Evolutionary conservation across 2,797 vertebrate species (phyloP).

Genomic region (Myotis myotis): DNA sequence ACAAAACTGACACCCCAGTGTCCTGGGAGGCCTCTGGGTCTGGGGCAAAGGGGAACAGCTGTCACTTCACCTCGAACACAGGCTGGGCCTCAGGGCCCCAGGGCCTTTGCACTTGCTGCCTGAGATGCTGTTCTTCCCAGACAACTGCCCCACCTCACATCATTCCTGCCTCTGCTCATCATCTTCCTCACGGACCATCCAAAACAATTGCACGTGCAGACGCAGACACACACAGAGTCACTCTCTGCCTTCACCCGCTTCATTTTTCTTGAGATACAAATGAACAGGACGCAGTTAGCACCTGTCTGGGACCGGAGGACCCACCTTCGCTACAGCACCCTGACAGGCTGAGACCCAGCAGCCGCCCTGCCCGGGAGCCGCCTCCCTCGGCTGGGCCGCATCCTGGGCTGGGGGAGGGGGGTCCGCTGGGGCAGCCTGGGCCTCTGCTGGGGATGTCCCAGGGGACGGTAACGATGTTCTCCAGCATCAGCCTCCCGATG

Average conservation of each 20-base stretch:
- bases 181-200: background rate
- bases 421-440: background rate
- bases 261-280: background rate
- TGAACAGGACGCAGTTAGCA: background rate
- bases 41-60: background rate
- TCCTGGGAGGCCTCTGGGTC: background rate
- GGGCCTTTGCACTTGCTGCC: background rate
- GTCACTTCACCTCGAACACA: background rate
- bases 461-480: background rate
- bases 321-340: background rate
- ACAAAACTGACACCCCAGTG: background rate
- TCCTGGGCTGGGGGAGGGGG: background rate
- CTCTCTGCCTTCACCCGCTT: background rate
- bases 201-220: background rate
- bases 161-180: background rate
- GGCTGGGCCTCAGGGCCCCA: background rate
- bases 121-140: background rate
- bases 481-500: background rate
- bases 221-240: background rate
- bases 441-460: background rate
- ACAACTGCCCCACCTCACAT: no score
- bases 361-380: background rate
- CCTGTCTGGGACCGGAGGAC: background rate
- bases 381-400: background rate
- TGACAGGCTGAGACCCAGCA: background rate